Evolutionary conservation across 2,888 invertebrate species (phyloP).

Genomic region (Lampropteryx suffumata): DNA sequence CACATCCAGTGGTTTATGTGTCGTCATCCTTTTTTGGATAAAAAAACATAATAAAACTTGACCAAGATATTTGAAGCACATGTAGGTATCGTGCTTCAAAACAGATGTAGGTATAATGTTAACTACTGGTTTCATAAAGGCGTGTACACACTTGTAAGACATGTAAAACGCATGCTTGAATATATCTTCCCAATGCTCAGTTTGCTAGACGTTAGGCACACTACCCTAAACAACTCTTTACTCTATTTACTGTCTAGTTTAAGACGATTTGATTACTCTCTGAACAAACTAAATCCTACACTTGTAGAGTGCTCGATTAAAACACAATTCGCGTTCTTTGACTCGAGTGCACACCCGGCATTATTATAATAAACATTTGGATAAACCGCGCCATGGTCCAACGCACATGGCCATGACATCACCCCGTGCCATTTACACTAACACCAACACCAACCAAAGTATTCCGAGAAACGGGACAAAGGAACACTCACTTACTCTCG

Average conservation of each 20-base stretch:
- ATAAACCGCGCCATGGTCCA: slow-evolving; percentile 50
- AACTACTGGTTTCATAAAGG: slow-evolving; percentile 7
- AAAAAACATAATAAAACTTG: slow-evolving; percentile 10
- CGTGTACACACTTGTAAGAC: slow-evolving; percentile 1
- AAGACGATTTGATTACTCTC: too few species aligned
- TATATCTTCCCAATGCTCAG: too few species aligned
- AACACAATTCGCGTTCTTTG: background rate
- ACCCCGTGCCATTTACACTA: slow-evolving; percentile 50
- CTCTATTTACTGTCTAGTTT: too few species aligned
- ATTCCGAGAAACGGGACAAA: slow-evolving; percentile 48
- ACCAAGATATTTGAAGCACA: slow-evolving; percentile 5
- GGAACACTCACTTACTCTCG: slow-evolving; percentile 19
- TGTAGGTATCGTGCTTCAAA: slow-evolving; percentile 11
- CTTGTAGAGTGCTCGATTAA: too few species aligned
- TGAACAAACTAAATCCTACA: too few species aligned
- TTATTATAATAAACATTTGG: slow-evolving; percentile 38
- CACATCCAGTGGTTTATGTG: too few species aligned
- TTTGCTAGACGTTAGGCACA: too few species aligned
- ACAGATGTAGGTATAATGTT: slow-evolving; percentile 8
- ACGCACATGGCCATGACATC: slow-evolving; percentile 63
- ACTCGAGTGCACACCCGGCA: slow-evolving; percentile 2
- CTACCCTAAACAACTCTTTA: too few species aligned
- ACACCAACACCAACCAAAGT: slow-evolving; percentile 37
- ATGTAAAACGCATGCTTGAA: background rate
- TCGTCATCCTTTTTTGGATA: slow-evolving; percentile 10